Conservation (phyloP, 2,797 vertebrate genomes). For the Carcharodon carcharias region DNA sequence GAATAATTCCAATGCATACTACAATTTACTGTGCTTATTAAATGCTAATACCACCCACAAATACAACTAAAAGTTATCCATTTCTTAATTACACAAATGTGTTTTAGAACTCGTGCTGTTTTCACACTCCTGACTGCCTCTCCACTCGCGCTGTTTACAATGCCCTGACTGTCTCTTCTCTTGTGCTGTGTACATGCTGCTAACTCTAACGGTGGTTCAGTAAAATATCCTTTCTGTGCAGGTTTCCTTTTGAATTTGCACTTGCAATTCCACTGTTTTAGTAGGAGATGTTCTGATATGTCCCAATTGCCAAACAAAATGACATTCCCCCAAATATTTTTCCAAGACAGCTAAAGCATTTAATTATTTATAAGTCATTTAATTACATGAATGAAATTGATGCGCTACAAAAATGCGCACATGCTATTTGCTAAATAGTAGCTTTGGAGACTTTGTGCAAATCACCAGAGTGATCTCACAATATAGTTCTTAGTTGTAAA, state of each 20-base stretch:
- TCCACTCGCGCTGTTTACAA: no score
- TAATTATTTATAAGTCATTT: not conserved
- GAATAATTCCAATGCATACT: no score
- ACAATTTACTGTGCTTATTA: no score
- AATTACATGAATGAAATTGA: not conserved
- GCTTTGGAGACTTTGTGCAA: not conserved
- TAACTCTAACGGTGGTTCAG: not conserved
- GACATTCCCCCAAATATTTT: not conserved
- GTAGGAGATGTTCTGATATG: not conserved
- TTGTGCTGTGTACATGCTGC: not conserved
- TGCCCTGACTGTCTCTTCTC: no score
- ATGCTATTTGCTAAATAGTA: not conserved
- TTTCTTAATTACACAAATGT: no score
- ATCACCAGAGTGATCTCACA: not conserved
- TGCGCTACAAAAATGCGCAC: not conserved
- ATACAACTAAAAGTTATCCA: no score
- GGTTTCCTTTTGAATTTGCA: not conserved
- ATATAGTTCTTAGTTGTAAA: not conserved
- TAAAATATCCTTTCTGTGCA: not conserved
- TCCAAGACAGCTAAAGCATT: no score
- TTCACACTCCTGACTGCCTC: no score
- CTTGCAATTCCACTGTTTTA: not conserved
- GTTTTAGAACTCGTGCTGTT: no score
- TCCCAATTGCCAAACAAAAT: not conserved
- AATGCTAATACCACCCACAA: no score